Base-by-base conservation (phyloP, 2,888 invertebrate species). In the Bellardia bayeri region DNA sequence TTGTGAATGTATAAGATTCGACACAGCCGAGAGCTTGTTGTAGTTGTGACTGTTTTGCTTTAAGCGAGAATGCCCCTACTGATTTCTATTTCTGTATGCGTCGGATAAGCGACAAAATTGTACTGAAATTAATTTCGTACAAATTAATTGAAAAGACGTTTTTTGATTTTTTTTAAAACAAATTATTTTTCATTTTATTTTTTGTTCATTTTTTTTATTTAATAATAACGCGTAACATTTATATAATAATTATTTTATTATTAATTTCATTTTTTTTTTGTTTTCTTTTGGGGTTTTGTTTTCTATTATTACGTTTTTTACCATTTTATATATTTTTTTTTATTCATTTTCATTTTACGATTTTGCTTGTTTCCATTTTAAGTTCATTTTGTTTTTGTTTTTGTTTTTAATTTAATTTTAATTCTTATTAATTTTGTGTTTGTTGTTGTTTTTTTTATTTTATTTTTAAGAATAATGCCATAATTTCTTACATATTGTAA, bases 181-280 rank as follows among this genome's bases (percentile, higher is more conserved):
- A 93, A 92, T 93, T 91, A 91, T 92, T 92, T 83, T 92, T 92
- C 92, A 92, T 93, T 84, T 88, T 79, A 87, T 79, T 88, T 71
- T 80, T 94, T 92, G 92, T 91, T 91, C 90, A 95, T 95, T 92
- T 91, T 92, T 91, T 92, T 91, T 92, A 95, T 95, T 95, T 95
- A 95, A 95, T 95, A 95, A 95, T 95, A 95, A 95, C 95, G 95
- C 95, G 95, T 95, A 95, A 95, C 95, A 95, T 95, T 93, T 92
- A 92, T 93, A 93, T 92, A 92, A 92, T 92, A 91, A 91, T 93
- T 92, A 91, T 91, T 92, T 91, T 90, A 89, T 88, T 88, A 89
- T 88, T 85, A 74, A 81, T 85, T 83, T 87, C 58, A 82, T 86
- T 88, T 82, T 85, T 58, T 88, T 88, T 88, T 72, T 63, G 81